These are phyloP conservation scores for Drosophila watanabei DNA, from an alignment of 1,140 invertebrate species.

Conservation along the genomic window DNA sequence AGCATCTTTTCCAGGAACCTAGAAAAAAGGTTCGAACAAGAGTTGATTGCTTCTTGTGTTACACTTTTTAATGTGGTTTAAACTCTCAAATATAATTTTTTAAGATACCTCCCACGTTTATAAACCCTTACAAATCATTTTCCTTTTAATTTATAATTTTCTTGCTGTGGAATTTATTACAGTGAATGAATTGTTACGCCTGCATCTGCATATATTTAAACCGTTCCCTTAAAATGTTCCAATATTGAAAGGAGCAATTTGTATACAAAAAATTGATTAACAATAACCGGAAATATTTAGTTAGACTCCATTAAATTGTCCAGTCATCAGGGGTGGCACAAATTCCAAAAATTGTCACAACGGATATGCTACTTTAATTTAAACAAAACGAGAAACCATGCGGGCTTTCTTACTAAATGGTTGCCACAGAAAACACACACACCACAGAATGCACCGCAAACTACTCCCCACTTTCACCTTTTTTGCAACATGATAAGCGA, in stretches of 20 bases:
- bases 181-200: slow-evolving; percentile 48
- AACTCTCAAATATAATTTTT: slow-evolving; percentile 42
- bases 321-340: slow-evolving; percentile 13
- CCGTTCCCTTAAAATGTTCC: slow-evolving; percentile 14
- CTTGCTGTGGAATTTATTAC: neutral
- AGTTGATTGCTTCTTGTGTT: slow-evolving; percentile 41
- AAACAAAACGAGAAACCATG: slow-evolving; percentile 30
- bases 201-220: slow-evolving; percentile 65
- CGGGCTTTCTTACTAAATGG: slow-evolving; percentile 20
- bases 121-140: neutral
- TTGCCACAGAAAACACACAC: slow-evolving; percentile 3
- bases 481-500: slow-evolving; percentile 74
- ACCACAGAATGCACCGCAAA: slow-evolving; percentile 11
- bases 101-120: slow-evolving; percentile 37
- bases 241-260: slow-evolving; percentile 27
- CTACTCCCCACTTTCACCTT: slow-evolving; percentile 51
- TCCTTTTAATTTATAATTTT: neutral
- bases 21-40: slow-evolving; percentile 14
- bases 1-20: slow-evolving; percentile 3
- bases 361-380: slow-evolving; percentile 67
- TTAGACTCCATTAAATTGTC: slow-evolving; percentile 59
- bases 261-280: slow-evolving; percentile 65
- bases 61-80: slow-evolving; percentile 42
- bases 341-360: slow-evolving; percentile 37
- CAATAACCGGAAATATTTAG: slow-evolving; percentile 79